A percentile compares a stretch with the other conserved stretches of the same genome.
Evolutionary conservation across 2,888 invertebrate genomes (phyloP).

Genomic region (Cephus pygmeus): DNA sequence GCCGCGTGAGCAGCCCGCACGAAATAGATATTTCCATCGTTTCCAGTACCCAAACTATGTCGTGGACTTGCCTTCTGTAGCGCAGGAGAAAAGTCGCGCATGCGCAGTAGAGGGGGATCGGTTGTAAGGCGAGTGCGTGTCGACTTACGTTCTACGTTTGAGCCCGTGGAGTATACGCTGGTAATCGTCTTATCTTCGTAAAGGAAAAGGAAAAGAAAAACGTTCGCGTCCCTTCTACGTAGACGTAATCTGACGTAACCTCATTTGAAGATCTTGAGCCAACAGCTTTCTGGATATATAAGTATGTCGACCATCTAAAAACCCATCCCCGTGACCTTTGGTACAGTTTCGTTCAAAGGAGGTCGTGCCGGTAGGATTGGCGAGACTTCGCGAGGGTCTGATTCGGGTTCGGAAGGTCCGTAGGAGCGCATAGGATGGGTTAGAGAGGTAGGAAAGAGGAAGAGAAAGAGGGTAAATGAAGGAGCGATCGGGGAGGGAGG

Average conservation of each 20-base stretch:
- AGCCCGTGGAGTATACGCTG: neutral
- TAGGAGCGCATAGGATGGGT: neutral
- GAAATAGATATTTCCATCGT: constrained; percentile 12
- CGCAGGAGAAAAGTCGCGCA: neutral
- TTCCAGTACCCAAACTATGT: neutral
- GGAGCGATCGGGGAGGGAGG: neutral
- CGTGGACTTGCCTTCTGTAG: neutral
- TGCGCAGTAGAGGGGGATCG: neutral
- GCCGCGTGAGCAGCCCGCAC: constrained; percentile 7
- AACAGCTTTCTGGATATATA: neutral
- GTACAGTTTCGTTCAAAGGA: neutral
- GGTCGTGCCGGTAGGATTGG: neutral
- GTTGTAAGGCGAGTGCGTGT: neutral
- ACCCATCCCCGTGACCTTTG: neutral
- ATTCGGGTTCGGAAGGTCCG: neutral
- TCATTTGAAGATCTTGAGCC: neutral
- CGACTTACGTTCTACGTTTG: neutral
- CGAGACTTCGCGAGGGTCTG: constrained; percentile 1
- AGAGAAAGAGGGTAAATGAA: neutral
- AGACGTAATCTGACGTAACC: neutral
- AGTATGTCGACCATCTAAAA: neutral
- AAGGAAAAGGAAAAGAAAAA: neutral
- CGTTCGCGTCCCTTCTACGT: too few species aligned
- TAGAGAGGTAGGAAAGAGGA: neutral
- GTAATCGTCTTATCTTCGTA: neutral